These are phyloP conservation scores for Muschampia plurimacula DNA, from an alignment of 2,888 invertebrate genomes.

Conservation along the genomic window DNA sequence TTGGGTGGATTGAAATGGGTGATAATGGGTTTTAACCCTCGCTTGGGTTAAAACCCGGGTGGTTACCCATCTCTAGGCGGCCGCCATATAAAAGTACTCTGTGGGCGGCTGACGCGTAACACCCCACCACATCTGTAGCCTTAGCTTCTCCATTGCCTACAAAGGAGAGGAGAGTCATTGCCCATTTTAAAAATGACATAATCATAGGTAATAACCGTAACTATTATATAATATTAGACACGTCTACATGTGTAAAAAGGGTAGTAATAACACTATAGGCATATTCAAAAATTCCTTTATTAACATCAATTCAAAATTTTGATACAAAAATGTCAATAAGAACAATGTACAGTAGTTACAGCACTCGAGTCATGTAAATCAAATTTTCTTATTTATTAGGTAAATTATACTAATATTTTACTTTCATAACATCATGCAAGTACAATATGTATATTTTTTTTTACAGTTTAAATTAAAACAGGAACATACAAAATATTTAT, in stretches of 20 bases:
- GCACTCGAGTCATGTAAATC: constrained; percentile 16
- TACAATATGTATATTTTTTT: background rate
- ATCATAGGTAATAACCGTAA: too few species aligned
- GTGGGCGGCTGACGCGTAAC: too few species aligned
- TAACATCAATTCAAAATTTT: constrained; percentile 56
- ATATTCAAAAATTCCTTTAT: constrained; percentile 45
- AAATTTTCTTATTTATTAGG: background rate
- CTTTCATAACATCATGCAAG: constrained; percentile 11
- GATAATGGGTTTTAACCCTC: too few species aligned
- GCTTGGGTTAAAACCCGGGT: too few species aligned
- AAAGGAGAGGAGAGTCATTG: too few species aligned
- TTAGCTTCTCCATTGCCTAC: too few species aligned
- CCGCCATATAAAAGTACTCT: too few species aligned
- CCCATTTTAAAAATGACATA: too few species aligned
- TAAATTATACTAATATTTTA: constrained; percentile 1
- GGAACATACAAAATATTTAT: background rate
- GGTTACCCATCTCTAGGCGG: too few species aligned
- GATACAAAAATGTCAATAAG: constrained; percentile 53
- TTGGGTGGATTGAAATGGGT: too few species aligned
- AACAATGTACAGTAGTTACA: constrained; percentile 44
- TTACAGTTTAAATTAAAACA: background rate
- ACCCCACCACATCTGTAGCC: too few species aligned
- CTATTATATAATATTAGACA: background rate
- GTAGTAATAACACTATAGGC: too few species aligned
- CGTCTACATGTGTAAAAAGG: background rate